Conservation (phyloP, 2,888 invertebrate species). For the Anaspis maculata region DNA sequence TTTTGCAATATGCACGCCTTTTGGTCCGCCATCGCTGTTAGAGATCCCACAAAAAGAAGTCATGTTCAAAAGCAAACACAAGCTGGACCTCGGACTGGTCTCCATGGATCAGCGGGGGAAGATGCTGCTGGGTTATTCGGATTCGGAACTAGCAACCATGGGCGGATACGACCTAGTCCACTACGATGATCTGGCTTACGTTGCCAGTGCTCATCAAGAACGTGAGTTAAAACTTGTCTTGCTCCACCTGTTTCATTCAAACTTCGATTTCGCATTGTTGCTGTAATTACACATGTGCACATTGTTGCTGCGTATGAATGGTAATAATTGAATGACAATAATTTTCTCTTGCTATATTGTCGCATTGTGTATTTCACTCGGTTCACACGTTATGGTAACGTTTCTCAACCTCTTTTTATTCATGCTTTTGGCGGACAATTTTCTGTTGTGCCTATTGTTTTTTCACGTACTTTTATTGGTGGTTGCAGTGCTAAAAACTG, state of each 20-base stretch:
- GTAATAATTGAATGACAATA: too few relatives aligned
- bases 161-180: constrained; percentile 98
- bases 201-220: constrained; percentile 98
- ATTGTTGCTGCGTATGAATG: too few relatives aligned
- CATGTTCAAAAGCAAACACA: constrained; percentile 99
- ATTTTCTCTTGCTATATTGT: too few relatives aligned
- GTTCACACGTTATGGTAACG: too few relatives aligned
- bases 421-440: too few relatives aligned
- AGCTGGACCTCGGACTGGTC: constrained; percentile 89
- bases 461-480: too few relatives aligned
- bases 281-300: too few relatives aligned
- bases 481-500: constrained; percentile 93
- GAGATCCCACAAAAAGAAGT: constrained; percentile 98
- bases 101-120: constrained; percentile 98
- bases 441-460: too few relatives aligned
- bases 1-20: constrained; percentile 97
- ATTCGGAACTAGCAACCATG: constrained; percentile 81
- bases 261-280: too few relatives aligned
- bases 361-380: too few relatives aligned
- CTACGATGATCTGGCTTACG: constrained; percentile 94
- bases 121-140: constrained; percentile 88
- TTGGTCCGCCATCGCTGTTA: constrained; percentile 92
- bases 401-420: too few relatives aligned
- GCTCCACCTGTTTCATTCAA: background rate
- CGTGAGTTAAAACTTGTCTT: constrained; percentile 55